Evolutionary conservation across 2,888 invertebrate genomes (phyloP).

Genomic region (Diarsia brunnea): DNA sequence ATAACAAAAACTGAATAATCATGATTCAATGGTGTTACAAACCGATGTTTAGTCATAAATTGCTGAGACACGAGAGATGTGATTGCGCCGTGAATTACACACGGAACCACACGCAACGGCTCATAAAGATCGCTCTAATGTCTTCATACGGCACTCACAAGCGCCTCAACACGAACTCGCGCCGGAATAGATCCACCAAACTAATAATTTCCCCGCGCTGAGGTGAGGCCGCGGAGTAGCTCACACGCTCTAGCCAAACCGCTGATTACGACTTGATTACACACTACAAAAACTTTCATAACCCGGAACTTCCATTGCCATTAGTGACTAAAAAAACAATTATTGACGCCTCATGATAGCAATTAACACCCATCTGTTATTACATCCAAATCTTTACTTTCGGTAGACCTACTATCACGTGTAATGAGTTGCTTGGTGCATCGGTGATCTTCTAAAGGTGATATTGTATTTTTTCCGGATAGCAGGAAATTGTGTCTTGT

Average conservation of each 20-base stretch:
- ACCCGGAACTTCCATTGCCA: slow-evolving; percentile 88
- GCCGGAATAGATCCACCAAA: slow-evolving; percentile 81
- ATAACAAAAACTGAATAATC: slow-evolving; percentile 73
- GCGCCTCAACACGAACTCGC: slow-evolving; percentile 78
- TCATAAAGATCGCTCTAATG: slow-evolving; percentile 87
- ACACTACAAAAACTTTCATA: slow-evolving; percentile 89
- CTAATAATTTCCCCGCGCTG: slow-evolving; percentile 84
- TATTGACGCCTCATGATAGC: slow-evolving; percentile 89
- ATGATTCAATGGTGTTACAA: slow-evolving; percentile 74
- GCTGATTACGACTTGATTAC: slow-evolving; percentile 89
- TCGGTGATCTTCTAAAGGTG: slow-evolving; percentile 71
- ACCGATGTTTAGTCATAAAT: slow-evolving; percentile 79
- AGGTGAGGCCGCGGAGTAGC: slow-evolving; percentile 79
- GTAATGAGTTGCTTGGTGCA: slow-evolving; percentile 79
- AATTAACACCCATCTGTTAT: slow-evolving; percentile 90
- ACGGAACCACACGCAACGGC: slow-evolving; percentile 84
- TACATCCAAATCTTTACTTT: slow-evolving; percentile 86
- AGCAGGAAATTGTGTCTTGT: slow-evolving; percentile 74
- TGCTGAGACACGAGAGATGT: slow-evolving; percentile 81
- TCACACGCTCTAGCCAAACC: slow-evolving; percentile 88
- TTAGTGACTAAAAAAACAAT: slow-evolving; percentile 88
- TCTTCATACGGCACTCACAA: slow-evolving; percentile 84
- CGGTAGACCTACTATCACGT: slow-evolving; percentile 82
- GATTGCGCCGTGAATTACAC: slow-evolving; percentile 84
- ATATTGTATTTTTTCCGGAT: slow-evolving; percentile 58